A percentile compares a stretch with the other conserved stretches of the same genome.
Conservation (phyloP, 2,888 invertebrate genomes). For the Polia nebulosa region DNA sequence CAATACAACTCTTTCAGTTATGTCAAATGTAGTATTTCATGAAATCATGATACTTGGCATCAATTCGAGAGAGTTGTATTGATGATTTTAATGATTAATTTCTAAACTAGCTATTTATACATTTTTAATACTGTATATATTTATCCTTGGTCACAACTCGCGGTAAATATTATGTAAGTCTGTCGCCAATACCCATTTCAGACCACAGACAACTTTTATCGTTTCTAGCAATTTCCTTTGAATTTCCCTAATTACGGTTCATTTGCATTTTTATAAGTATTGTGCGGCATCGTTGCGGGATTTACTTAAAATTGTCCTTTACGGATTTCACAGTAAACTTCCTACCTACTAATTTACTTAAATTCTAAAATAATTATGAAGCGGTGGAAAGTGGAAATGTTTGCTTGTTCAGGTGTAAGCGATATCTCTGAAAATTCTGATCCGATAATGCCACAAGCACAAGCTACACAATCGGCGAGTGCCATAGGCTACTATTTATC, state of each 20-base stretch:
- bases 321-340: slow-evolving; percentile 1
- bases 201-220: slow-evolving; percentile 37
- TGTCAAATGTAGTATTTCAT: too few species aligned
- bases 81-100: too few species aligned
- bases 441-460: too few species aligned
- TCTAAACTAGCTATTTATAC: too few species aligned
- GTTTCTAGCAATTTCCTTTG: slow-evolving; percentile 54
- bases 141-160: not conserved
- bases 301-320: not conserved
- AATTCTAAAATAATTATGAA: not conserved
- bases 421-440: too few species aligned
- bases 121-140: too few species aligned
- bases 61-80: too few species aligned
- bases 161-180: not conserved
- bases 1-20: too few species aligned
- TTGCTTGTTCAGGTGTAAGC: too few species aligned
- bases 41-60: too few species aligned
- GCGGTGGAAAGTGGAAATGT: too few species aligned
- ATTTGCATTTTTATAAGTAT: slow-evolving; percentile 40
- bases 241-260: slow-evolving; percentile 47
- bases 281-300: not conserved
- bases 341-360: not conserved
- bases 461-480: not conserved
- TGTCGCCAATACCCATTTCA: slow-evolving; percentile 15
- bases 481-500: not conserved